Evolutionary conservation across 2,888 invertebrate genomes (phyloP), one percentile per base, ranked within the genome.

Genomic region (Alviniconcha strummeri): DNA sequence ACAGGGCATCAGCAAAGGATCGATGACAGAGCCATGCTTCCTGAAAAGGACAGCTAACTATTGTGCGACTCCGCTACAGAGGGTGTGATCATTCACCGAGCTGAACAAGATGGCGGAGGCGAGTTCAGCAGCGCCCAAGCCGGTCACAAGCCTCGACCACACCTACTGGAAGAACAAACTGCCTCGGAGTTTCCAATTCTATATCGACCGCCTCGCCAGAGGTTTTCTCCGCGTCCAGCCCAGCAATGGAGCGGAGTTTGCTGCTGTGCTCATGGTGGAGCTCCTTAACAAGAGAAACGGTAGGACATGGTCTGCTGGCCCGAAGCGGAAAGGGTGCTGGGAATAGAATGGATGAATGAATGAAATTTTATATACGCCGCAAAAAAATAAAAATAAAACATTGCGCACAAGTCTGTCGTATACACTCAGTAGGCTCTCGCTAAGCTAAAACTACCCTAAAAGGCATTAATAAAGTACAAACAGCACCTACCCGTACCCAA

Each of bases 91-190:
- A 3, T 36, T 36, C 36, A 36, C 36, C 36, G 36, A 36, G 36
- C 36, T 1, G 36, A 17, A 9, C n/a, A 72, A 72, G 36, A 72
- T 72, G 36, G n/a, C 36, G 8, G 19, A 72, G 52, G 55, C 75
- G 17, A 17, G 52, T 11, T 55, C 77, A 56, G 9, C 60, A 13
- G 8, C 60, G 13, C 74, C 54, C 13, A 19, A 13, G 15, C 77
- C 56, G 1, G 8, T 36, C 17, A 57, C 56, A 36, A 72, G 17
- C 57, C 57, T 81, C 56, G 71, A 77, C 17, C 69, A 82, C 17
- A 80, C 84, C 6, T 89, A 89, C 84, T 89, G 89, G 89, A 86
- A 84, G 19, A 84, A 87, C 6, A 87, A 87, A 79, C 85, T 90
- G 55, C 90, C 90, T 5, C 80, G 80, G 0, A 88, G 86, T 55